A percentile compares a stretch with the other conserved stretches of the same genome.
Evolutionary conservation across 2,888 invertebrate species (phyloP).

Genomic region (Melangyna quadrimaculata): DNA sequence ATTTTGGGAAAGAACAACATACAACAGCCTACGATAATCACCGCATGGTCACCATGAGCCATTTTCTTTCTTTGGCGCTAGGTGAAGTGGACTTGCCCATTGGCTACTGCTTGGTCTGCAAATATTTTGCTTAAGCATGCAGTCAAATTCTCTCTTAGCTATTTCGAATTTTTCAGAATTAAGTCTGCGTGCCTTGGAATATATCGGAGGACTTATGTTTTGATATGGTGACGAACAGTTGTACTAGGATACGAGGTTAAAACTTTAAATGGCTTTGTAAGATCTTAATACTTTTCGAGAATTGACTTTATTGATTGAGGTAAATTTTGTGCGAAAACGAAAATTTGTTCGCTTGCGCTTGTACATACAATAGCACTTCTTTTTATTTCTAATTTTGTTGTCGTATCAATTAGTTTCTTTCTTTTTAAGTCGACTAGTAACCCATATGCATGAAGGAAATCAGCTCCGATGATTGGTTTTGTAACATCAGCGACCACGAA

Average conservation of each 20-base stretch:
- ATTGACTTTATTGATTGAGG: neutral
- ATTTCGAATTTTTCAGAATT: neutral
- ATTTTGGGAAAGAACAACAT: neutral
- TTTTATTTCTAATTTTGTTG: neutral
- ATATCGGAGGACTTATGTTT: too few relatives aligned
- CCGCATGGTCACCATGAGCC: too few relatives aligned
- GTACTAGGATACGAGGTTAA: neutral
- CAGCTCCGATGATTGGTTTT: neutral
- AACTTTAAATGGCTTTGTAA: neutral
- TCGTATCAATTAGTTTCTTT: neutral
- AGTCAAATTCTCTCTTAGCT: too few relatives aligned
- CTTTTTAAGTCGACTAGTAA: neutral
- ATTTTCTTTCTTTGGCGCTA: too few relatives aligned
- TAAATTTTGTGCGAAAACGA: neutral
- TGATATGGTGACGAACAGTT: too few relatives aligned
- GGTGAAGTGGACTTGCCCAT: too few relatives aligned
- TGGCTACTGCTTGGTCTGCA: too few relatives aligned
- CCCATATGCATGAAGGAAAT: neutral
- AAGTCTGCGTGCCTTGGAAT: too few relatives aligned
- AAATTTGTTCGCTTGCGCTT: slow-evolving; percentile 14
- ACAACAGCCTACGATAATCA: too few relatives aligned
- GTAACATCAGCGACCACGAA: neutral
- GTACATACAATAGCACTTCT: neutral
- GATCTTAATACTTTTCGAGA: neutral
- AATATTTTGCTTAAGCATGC: too few relatives aligned